Base-by-base conservation (phyloP, 2,888 invertebrate genomes). In the Tetramorium bicarinatum region DNA sequence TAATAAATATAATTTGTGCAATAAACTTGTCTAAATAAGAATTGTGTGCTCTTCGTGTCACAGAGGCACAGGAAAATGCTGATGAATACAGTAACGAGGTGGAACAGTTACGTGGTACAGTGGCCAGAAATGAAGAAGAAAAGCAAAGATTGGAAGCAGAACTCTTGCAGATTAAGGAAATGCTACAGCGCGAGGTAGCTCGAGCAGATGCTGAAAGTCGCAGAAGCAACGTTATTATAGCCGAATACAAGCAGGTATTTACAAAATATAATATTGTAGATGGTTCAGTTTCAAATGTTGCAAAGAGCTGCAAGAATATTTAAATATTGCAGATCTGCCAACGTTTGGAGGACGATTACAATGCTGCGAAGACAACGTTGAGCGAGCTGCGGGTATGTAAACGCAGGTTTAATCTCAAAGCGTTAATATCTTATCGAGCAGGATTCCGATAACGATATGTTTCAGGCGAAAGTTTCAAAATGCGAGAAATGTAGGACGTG, bases 191-290 rank as follows among this genome's bases (percentile, higher is more conserved):
- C 62, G 97, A 98, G 94, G 96, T 98, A 44, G 96, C 97, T 25
- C 96, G 97, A 91, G 96, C 97, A 1, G 97, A 97, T 89, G 96
- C 96, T 34, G 98, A 97, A 85, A 96, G 97, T 56, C 96, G 96
- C 8, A 96, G 97, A 92, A 98, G 97, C 94, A 96, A 96, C 62
- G 97, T 97, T 25, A 98, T 99, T 62, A 98, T 99, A 89, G 96
- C 97, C 71, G 99, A 99, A 92, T 99, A 99, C 93, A 98, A 99
- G 95, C 97, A 98, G 95, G 96, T 96, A 92, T 67, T 29, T 2
- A n/a, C 11, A 11, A 18, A 34, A 76, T 25, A 18, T 69, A 25
- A 64, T 34, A 62, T 52, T 21, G n/a, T n/a, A 61, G 1, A 64
- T 61, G n/a, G 3, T 15, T 41, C 9, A n/a, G 56, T 47, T 75